phyloP scores from a whole-genome alignment of 2,888 invertebrate species.

The Cosmia pyralina region DNA sequence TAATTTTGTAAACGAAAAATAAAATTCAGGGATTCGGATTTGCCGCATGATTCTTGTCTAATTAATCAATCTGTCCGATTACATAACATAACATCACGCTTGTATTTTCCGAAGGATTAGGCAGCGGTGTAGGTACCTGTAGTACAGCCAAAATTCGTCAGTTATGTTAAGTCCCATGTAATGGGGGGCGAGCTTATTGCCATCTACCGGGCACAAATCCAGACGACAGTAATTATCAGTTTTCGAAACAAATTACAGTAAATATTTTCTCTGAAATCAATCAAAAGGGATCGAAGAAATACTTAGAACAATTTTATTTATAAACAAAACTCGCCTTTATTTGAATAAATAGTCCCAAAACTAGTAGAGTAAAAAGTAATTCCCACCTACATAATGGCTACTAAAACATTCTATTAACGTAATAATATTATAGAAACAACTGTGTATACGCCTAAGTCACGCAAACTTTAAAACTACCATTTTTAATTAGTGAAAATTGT shows the following conservation, averaged over 20 bases:
- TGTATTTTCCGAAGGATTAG: too few species aligned
- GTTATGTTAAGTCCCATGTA: too few species aligned
- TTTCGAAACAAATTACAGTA: neutral
- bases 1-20: conserved; percentile 12
- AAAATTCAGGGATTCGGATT: neutral
- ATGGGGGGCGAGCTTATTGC: too few species aligned
- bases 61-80: too few species aligned
- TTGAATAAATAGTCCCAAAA: conserved; percentile 3
- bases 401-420: conserved; percentile 60
- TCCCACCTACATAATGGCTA: conserved; percentile 45
- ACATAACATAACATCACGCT: neutral
- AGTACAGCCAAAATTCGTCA: too few species aligned
- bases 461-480: conserved; percentile 64
- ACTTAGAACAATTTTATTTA: too few species aligned
- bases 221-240: neutral
- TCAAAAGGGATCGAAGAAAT: neutral
- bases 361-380: too few species aligned
- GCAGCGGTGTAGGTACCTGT: too few species aligned
- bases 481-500: conserved; percentile 70
- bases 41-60: too few species aligned
- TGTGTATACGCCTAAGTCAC: conserved; percentile 47
- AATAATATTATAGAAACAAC: conserved; percentile 45
- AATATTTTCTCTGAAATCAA: neutral
- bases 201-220: too few species aligned
- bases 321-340: neutral